Evolutionary conservation across 2,113 vertebrate genomes (phyloP).

Genomic region (Donacobius atricapilla): DNA sequence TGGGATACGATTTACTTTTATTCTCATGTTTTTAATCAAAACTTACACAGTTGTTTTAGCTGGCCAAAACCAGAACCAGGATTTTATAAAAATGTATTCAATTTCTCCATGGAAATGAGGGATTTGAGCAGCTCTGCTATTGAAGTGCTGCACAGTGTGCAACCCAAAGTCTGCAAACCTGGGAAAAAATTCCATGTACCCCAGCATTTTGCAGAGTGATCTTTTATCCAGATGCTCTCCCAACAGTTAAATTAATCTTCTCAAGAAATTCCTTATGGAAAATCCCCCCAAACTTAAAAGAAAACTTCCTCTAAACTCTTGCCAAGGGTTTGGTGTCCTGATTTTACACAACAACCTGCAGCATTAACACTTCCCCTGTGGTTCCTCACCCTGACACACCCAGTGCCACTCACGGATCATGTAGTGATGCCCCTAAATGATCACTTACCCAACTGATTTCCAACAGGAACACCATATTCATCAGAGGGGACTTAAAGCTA

Average conservation of each 20-base stretch:
- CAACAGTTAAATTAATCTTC: background rate
- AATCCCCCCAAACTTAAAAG: background rate
- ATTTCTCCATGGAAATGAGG: background rate
- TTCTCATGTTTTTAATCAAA: constrained; percentile 58
- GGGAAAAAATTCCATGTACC: background rate
- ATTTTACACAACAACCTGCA: background rate
- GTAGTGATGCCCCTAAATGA: background rate
- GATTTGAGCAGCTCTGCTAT: background rate
- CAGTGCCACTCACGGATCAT: fast-evolving
- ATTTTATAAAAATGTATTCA: constrained; percentile 18
- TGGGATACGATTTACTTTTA: constrained; percentile 44
- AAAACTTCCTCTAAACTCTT: background rate
- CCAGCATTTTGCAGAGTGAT: background rate
- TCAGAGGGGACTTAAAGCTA: background rate
- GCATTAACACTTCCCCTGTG: background rate
- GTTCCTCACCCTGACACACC: background rate
- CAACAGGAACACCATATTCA: background rate
- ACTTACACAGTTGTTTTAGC: constrained; percentile 37
- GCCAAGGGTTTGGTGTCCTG: background rate
- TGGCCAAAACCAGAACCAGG: constrained; percentile 48
- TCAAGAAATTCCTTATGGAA: background rate
- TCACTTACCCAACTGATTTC: background rate
- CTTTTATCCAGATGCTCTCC: constrained; percentile 33
- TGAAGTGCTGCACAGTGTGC: background rate
- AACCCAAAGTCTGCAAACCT: background rate